Conservation (phyloP, 2,888 invertebrate genomes). For the Acanthosoma haemorrhoidale region DNA sequence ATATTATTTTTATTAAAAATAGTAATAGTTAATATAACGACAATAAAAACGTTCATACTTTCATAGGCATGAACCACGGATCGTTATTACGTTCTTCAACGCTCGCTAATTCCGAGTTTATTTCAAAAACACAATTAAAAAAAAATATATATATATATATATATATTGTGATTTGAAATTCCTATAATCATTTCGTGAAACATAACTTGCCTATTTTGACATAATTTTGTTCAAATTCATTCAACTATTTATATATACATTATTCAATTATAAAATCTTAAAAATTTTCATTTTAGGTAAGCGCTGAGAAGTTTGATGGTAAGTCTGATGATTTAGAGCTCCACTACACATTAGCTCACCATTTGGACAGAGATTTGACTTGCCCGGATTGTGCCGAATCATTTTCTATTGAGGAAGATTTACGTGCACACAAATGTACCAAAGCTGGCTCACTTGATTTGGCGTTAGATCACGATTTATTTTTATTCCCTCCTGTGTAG, state of each 20-base stretch:
- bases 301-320: background rate
- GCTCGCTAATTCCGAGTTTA: too few species aligned
- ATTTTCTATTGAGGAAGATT: slow-evolving; percentile 10
- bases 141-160: too few species aligned
- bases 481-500: slow-evolving; percentile 27
- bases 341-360: background rate
- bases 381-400: slow-evolving; percentile 3
- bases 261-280: background rate
- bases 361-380: background rate
- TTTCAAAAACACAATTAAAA: too few species aligned
- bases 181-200: too few species aligned
- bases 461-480: slow-evolving; percentile 18
- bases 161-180: background rate
- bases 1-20: too few species aligned
- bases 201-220: background rate
- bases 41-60: too few species aligned
- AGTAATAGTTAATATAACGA: background rate
- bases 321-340: slow-evolving; percentile 17
- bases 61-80: too few species aligned
- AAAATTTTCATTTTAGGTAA: slow-evolving; percentile 7
- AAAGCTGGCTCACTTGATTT: slow-evolving; percentile 22
- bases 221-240: background rate
- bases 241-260: background rate
- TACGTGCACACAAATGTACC: slow-evolving; percentile 31
- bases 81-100: too few species aligned